Base-by-base conservation (phyloP, 35 echinoderm and acorn worm genomes). In the Apostichopus californicus region DNA sequence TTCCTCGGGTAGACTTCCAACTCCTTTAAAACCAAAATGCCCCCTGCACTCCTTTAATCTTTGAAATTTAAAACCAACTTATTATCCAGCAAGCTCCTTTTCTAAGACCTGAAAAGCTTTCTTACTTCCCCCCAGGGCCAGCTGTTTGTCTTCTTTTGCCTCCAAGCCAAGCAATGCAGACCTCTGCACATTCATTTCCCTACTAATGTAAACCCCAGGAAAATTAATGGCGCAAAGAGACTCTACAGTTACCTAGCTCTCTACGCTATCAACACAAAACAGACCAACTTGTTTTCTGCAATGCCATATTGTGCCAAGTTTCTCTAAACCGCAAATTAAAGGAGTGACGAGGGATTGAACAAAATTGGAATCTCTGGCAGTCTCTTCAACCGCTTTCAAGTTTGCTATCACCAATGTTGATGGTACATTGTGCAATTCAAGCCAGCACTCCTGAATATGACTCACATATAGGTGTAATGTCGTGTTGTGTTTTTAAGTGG, bases 61-160 rank as follows among this genome's bases (percentile, higher is more conserved):
- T 18, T 85, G 81, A 58, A 85, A 85, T 85, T 55, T 85, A 85
- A 85, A 85, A 85, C 81, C 81, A 85, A 85, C 81, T 85, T 85
- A 85, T 85, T 85, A 85, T 85, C 81, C 81, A 85, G 81, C 81
- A 54, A 85, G 81, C 81, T 85, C 81, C 81, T 85, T 85, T 85
- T 59, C 8, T 75, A 75, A 75, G 71, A 75, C n/a, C 71, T 14
- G 71, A 75, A 75, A 85, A 59, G 55, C 55, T 85, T 85, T 85
- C 55, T 85, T 59, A 85, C 58, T 85, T 85, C 23, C 81, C 81
- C 81, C 81, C 81, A 85, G 81, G 81, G 81, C 81, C 81, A 85
- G 81, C 81, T 85, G 81, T 85, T 85, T 85, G 81, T 85, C 81
- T 85, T 85, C 81, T 85, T n/a, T 85, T 85, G 81, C 81, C 81